These are phyloP conservation scores for Smutsia temminckii DNA, from an alignment of 2,797 vertebrate species.

Conservation along the genomic window DNA sequence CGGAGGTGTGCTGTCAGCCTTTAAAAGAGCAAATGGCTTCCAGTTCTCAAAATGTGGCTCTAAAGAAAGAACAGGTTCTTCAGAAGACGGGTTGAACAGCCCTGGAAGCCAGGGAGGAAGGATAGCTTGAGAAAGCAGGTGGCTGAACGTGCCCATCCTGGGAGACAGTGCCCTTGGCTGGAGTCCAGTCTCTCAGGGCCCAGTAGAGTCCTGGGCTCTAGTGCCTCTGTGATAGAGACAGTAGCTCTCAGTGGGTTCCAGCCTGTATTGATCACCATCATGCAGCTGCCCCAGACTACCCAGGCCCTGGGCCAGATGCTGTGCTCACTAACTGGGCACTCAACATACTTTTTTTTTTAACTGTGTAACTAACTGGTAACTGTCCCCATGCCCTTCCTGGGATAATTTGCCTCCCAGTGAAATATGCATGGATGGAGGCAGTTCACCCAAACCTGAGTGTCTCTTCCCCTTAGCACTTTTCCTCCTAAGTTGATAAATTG, in stretches of 20 bases:
- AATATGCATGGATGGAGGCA: neutral
- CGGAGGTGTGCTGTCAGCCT: neutral
- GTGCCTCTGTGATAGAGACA: neutral
- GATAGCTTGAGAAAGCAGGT: neutral
- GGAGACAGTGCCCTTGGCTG: neutral
- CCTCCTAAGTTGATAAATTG: neutral
- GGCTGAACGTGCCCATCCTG: neutral
- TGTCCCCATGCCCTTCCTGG: neutral
- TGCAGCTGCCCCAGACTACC: accelerated
- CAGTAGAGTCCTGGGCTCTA: neutral
- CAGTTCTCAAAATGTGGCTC: neutral
- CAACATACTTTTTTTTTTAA: neutral
- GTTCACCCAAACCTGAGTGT: neutral
- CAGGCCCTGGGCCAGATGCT: accelerated
- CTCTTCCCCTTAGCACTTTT: neutral
- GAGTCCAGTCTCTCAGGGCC: neutral
- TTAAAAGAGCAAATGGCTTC: neutral
- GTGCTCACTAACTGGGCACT: accelerated
- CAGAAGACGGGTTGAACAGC: neutral
- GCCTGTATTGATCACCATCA: neutral
- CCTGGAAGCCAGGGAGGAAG: neutral
- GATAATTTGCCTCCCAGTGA: neutral
- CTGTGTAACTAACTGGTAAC: neutral
- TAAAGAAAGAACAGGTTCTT: neutral
- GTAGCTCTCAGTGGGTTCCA: accelerated